Percentiles rank a stretch among this genome's conserved stretches.
phyloP scores from a whole-genome alignment of 2,113 vertebrate genomes.

The Tauraco erythrolophus region DNA sequence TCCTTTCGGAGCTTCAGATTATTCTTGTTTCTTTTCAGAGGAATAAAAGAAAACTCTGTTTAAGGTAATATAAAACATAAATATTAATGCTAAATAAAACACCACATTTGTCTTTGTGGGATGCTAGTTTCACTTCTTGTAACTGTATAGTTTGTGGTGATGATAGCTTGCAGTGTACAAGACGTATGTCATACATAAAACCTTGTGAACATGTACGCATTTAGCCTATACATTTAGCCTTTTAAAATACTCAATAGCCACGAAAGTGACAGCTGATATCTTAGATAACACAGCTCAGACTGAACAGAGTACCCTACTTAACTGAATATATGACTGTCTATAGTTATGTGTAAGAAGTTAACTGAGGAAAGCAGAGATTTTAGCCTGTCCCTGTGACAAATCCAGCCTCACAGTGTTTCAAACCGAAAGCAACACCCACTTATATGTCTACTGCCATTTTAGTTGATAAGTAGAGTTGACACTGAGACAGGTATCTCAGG shows the following conservation, averaged over 20 bases:
- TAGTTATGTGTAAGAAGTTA: not conserved
- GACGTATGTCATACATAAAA: not conserved
- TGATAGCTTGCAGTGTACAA: not conserved
- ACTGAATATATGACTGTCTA: not conserved
- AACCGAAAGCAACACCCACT: not conserved
- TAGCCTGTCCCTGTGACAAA: not conserved
- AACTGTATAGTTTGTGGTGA: not conserved
- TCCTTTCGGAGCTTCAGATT: not conserved
- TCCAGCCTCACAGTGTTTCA: not conserved
- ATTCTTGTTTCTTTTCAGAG: not conserved
- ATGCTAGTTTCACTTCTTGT: not conserved
- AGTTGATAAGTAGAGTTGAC: not conserved
- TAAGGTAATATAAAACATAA: not conserved
- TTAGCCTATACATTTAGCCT: not conserved
- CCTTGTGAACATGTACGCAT: not conserved
- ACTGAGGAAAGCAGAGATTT: not conserved
- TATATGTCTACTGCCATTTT: not conserved
- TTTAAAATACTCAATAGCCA: not conserved
- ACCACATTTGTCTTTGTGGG: not conserved
- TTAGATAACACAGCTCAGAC: not conserved
- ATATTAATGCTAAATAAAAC: not conserved
- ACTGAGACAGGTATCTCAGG: not conserved
- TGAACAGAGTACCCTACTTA: slow-evolving; percentile 9
- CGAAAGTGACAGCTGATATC: not conserved
- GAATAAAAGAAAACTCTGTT: not conserved